Evolutionary conservation across 2,888 invertebrate genomes (phyloP).

Genomic region (Drosophila falleni): DNA sequence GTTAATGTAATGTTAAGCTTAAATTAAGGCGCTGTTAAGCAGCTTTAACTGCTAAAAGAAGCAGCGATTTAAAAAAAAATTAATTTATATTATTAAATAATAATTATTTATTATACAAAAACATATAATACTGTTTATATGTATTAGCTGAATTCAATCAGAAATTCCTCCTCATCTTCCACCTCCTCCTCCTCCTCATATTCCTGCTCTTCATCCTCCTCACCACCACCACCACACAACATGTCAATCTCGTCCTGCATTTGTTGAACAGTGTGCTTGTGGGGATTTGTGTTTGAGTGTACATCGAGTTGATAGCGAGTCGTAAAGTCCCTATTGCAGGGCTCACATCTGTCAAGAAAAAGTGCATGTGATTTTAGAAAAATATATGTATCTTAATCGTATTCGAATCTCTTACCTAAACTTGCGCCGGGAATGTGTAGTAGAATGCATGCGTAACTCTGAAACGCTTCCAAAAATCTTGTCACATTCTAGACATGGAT

Average conservation of each 20-base stretch:
- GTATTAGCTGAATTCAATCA: background rate
- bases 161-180: background rate
- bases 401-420: conserved; percentile 34
- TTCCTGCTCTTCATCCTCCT: background rate
- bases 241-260: conserved; percentile 43
- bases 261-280: conserved; percentile 25
- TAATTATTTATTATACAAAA: background rate
- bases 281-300: conserved; percentile 48
- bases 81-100: background rate
- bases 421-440: conserved; percentile 7
- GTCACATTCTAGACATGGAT: conserved; percentile 69
- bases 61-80: background rate
- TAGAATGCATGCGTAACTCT: conserved; percentile 42
- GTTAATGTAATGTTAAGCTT: conserved; percentile 31
- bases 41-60: background rate
- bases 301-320: conserved; percentile 18
- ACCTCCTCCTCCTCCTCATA: background rate
- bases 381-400: background rate
- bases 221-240: background rate
- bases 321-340: conserved; percentile 45
- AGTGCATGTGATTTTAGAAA: background rate
- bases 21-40: conserved; percentile 20
- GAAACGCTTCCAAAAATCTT: conserved; percentile 38
- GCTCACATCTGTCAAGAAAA: conserved; percentile 51
- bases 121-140: conserved; percentile 1